Conservation (phyloP, 2,113 vertebrate species). For the Setophaga kirtlandii region DNA sequence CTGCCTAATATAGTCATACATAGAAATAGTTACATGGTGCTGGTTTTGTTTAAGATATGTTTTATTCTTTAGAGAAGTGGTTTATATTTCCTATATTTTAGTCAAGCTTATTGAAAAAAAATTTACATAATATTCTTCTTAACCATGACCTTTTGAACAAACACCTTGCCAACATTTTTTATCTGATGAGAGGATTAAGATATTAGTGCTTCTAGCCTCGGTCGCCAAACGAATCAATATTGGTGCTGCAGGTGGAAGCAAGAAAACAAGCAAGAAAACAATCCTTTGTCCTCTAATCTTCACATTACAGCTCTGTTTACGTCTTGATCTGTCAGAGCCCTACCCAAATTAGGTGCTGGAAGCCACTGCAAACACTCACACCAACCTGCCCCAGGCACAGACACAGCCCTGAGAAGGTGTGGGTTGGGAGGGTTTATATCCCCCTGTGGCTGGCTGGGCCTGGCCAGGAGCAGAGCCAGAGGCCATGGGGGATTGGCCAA, state of each 20-base stretch:
- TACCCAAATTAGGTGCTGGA: neutral
- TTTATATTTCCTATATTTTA: neutral
- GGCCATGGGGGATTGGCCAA: fast-evolving
- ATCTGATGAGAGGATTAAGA: neutral
- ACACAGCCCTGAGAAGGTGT: fast-evolving
- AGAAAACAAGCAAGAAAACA: neutral
- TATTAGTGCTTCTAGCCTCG: neutral
- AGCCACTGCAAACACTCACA: neutral
- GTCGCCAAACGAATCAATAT: neutral
- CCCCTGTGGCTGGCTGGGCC: neutral
- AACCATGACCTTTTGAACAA: neutral
- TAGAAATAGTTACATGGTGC: neutral
- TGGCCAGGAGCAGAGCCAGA: neutral
- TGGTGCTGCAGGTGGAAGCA: neutral
- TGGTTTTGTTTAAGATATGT: neutral
- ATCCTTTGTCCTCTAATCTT: neutral
- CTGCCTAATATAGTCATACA: neutral
- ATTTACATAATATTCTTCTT: neutral
- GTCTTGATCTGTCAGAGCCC: neutral
- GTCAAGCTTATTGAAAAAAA: neutral
- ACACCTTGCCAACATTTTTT: neutral
- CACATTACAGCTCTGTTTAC: neutral
- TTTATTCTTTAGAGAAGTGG: neutral
- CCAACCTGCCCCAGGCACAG: fast-evolving
- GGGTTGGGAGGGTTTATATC: neutral